phyloP scores from a whole-genome alignment of 35 echinoderm and acorn worm genomes.

The Acanthaster planci region DNA sequence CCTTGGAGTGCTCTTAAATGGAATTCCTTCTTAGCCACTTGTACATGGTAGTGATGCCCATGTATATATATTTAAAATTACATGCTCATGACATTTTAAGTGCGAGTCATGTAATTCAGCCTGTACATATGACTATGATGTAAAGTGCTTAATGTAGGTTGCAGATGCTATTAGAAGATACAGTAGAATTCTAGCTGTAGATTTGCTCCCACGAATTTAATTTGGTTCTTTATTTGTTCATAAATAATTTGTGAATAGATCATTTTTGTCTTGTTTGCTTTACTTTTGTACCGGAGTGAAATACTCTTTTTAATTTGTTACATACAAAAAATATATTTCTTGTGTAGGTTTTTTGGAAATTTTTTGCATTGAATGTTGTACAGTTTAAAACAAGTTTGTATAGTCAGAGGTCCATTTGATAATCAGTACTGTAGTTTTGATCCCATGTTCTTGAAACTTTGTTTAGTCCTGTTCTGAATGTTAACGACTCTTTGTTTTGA shows the following conservation, averaged over 20 bases:
- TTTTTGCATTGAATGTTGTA: constrained; percentile 27
- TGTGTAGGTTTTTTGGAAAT: neutral
- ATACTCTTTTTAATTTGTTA: constrained; percentile 29
- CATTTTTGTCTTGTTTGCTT: constrained; percentile 3
- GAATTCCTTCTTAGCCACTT: constrained; percentile 11
- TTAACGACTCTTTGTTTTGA: neutral
- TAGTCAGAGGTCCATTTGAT: constrained; percentile 4
- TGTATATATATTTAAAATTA: neutral
- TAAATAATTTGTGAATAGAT: neutral
- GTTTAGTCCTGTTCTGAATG: neutral
- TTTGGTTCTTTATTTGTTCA: neutral
- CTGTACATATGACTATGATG: neutral
- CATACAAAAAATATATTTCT: constrained; percentile 28
- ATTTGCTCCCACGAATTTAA: neutral
- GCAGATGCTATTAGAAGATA: neutral
- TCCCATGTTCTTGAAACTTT: neutral
- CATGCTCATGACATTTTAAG: neutral
- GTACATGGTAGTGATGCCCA: constrained; percentile 7
- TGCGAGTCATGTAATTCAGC: neutral
- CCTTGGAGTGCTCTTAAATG: neutral
- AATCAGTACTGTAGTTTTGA: constrained; percentile 14
- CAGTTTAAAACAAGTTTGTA: neutral
- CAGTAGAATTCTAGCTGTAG: neutral
- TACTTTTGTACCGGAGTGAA: constrained; percentile 16
- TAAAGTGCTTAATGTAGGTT: neutral